Evolutionary conservation across 2,113 vertebrate genomes (phyloP), one percentile per base, ranked within the genome.

Genomic region (Cephalopholis sonnerati): DNA sequence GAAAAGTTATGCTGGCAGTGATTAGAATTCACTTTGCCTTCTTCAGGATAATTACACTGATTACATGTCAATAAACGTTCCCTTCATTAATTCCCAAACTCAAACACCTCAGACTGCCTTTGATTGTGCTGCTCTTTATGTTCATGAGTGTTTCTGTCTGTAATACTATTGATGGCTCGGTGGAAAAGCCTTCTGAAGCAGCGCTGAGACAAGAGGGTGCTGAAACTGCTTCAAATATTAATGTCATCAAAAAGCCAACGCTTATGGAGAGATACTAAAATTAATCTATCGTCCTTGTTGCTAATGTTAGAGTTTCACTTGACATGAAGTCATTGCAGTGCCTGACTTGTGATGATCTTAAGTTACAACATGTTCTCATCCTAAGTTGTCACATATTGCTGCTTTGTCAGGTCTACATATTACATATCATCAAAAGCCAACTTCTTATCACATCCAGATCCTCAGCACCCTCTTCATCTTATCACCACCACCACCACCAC

Each of bases 61-160:
- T 92, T 90, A 53, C 86, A 73, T 59, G 80, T 89, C 88, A 89
- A 84, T 87, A 90, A 85, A 69, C n/a, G 8, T 61, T 79, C 62
- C 57, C 82, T 79, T 78, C 81, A 79, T 85, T 87, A 81, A 67
- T 64, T 83, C 76, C 69, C 76, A 24, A 74, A 53, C 63, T 29
- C 50, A 17, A 39, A 80, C 74, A 41, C 25, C 44, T 46, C 61
- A 65, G 58, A 44, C 74, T 58, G 53, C 18, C 18, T 68, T 58
- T 77, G 84, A 83, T 75, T 72, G 77, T 74, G 57, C 22, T 48
- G 51, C 61, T 68, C 61, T 82, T 74, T 39, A 74, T 64, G 51
- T 44, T 77, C 22, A 29, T 46, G 25, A 50, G 36, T 27, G 73
- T 39, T 64, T 73, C 71, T 57, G 29, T n/a, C 25, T 17, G 22